Base-by-base conservation (phyloP, 1,140 invertebrate species). In the Patella vulgata region DNA sequence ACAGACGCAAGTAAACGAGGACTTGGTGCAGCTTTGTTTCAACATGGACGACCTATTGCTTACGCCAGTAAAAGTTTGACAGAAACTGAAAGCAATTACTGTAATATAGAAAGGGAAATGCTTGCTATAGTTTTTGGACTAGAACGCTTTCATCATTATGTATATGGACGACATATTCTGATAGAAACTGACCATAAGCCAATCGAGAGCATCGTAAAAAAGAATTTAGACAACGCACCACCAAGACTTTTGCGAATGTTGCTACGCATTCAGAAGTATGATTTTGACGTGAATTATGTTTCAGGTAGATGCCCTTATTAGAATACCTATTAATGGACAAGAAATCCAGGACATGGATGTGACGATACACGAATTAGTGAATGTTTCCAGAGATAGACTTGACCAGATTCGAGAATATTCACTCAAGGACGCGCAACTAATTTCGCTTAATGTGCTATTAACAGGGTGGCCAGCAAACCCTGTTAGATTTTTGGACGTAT, bases 51-150 rank as follows among this genome's bases (percentile, higher is more conserved):
- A 66, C 81, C 78, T 1, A 71, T 87, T 0, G 80, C 80, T 2
- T 87, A 75, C 61, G 81, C 81, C 3, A 87, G 84, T 5, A 68
- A 83, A 30, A 69, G 80, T 6, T 65, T 87, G 11, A 83, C 8
- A 75, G 71, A 14, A 52, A 75, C 63, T 59, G 65, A 43, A 66
- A 83, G 31, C 76, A 47, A 61, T 25, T 70, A 62, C 25, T 59
- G 54, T 25, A 81, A 86, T 68, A 79, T 86, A 1, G 84, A 87
- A 53, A 78, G 82, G 56, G 85, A 87, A 65, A 77, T 85, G 17
- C 71, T 84, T 2, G 82, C 85, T 1, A 85, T 87, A 59, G 80
- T 87, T 4, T 88, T 82, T 73, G 84, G 81, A 2, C 78, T 87
- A 14, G 74, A 80, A 47, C 84, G 84, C 69, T 88, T 88, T 74